Evolutionary conservation across 2,797 vertebrate species (phyloP).

Genomic region (Cichlasoma orientale): DNA sequence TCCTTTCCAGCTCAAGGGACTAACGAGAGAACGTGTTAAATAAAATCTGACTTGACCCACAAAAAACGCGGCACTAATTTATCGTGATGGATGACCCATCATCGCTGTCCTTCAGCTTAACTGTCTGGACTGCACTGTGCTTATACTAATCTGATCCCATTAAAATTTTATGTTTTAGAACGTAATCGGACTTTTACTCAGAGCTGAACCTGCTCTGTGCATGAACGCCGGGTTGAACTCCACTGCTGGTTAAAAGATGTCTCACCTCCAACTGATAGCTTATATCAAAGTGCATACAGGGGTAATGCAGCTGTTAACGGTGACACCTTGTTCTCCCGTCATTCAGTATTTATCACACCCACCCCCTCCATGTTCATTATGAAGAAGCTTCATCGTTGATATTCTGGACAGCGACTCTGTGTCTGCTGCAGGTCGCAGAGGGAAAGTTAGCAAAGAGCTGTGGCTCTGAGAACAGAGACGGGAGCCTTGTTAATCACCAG

Average conservation of each 20-base stretch:
- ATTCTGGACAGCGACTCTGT: conserved; percentile 2
- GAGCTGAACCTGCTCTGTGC: background rate
- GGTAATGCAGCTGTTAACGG: background rate
- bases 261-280: conserved; percentile 11
- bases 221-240: background rate
- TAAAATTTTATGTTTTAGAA: too few species aligned
- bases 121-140: too few species aligned
- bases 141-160: background rate
- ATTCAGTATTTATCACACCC: conserved; percentile 28
- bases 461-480: background rate
- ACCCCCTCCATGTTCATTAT: conserved; percentile 32
- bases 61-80: too few species aligned
- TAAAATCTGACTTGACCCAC: too few species aligned
- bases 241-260: background rate
- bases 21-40: background rate
- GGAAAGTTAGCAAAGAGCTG: conserved; percentile 6
- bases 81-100: background rate
- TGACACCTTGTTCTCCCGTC: conserved; percentile 17
- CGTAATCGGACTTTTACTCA: background rate
- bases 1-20: too few species aligned
- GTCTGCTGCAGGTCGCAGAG: conserved; percentile 11
- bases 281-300: conserved; percentile 23
- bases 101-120: background rate
- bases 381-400: conserved; percentile 1
- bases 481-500: conserved; percentile 45